Evolutionary conservation across 2,113 vertebrate genomes (phyloP).

Genomic region (Poeciliopsis occidentalis): DNA sequence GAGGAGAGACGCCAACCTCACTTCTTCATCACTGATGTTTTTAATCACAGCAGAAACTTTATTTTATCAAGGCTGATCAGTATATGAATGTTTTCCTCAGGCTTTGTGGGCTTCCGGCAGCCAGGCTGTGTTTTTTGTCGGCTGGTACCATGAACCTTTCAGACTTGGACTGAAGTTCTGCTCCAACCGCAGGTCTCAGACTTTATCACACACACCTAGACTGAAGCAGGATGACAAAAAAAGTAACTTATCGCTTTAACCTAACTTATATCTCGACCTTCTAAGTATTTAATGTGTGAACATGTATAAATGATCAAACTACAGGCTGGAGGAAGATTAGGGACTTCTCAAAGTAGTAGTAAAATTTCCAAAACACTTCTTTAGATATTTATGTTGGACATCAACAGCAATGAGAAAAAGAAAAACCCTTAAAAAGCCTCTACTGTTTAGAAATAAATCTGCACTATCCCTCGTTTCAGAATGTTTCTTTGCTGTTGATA

Average conservation of each 20-base stretch:
- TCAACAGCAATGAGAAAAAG: background rate
- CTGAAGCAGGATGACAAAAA: background rate
- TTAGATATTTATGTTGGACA: background rate
- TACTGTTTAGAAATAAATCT: too few relatives aligned
- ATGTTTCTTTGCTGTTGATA: too few relatives aligned
- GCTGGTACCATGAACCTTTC: conserved; percentile 81
- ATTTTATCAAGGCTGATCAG: background rate
- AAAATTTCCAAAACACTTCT: background rate
- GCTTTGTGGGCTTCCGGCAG: conserved; percentile 73
- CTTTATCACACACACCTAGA: background rate
- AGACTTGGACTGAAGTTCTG: conserved; percentile 83
- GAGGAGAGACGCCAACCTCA: conserved; percentile 3
- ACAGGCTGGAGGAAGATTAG: too few relatives aligned
- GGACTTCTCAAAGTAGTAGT: background rate
- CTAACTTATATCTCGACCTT: background rate
- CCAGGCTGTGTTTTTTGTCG: conserved; percentile 73
- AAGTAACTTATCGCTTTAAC: background rate
- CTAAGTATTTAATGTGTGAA: background rate
- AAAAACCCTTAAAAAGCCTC: background rate
- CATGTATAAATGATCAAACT: background rate
- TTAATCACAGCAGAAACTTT: background rate
- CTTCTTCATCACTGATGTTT: background rate
- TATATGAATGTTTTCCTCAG: conserved; percentile 42
- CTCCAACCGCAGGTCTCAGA: conserved; percentile 79
- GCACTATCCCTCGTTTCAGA: too few relatives aligned